phyloP scores from a whole-genome alignment of 2,888 invertebrate species.

The Pollenia labialis region DNA sequence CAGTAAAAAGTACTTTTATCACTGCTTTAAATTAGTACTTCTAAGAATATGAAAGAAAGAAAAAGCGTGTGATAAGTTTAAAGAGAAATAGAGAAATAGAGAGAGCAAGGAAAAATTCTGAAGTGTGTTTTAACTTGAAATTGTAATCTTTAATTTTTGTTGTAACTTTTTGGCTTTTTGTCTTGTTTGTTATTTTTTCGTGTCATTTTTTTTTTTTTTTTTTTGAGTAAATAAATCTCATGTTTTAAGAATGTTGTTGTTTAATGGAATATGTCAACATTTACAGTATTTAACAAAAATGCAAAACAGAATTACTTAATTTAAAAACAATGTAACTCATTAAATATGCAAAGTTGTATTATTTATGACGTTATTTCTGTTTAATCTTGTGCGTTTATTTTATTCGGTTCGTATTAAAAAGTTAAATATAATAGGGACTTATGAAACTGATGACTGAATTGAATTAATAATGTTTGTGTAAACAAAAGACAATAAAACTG shows the following conservation, averaged over 20 bases:
- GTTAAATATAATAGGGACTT: background rate
- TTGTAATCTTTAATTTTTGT: conserved; percentile 22
- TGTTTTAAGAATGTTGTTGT: conserved; percentile 4
- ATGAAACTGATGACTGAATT: background rate
- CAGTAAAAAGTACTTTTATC: background rate
- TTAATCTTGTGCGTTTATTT: background rate
- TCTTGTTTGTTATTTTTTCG: background rate
- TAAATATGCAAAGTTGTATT: conserved; percentile 32
- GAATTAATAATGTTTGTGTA: background rate
- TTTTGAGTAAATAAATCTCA: background rate
- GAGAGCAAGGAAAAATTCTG: conserved; percentile 17
- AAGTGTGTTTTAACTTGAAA: conserved; percentile 53
- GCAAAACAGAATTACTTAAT: conserved; percentile 12
- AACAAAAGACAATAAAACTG: conserved; percentile 14
- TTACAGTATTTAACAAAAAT: background rate
- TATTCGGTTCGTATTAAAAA: background rate
- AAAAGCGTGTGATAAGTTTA: no score
- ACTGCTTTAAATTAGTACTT: no score
- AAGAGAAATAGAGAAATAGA: no score
- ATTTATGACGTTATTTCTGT: conserved; percentile 1
- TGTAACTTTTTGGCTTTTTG: background rate
- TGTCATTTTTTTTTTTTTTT: background rate
- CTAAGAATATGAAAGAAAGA: no score
- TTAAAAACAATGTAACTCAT: conserved; percentile 22
- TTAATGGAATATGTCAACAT: conserved; percentile 28